phyloP scores from a whole-genome alignment of 2,888 invertebrate genomes.

The Clivina fossor region DNA sequence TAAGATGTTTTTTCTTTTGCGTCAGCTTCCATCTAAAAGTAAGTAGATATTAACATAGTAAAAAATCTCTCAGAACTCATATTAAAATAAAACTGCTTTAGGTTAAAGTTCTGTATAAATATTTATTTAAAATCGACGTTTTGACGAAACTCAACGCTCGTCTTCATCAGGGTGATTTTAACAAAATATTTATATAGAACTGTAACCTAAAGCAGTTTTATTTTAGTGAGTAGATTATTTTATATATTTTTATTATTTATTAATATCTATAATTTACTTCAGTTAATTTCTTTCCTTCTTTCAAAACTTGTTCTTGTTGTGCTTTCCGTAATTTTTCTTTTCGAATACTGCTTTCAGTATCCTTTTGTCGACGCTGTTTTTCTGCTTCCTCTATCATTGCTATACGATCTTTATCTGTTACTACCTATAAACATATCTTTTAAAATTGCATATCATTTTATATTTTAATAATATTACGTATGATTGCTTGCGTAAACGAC shows the following conservation, averaged over 20 bases:
- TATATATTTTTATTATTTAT: too few relatives aligned
- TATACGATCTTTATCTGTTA: constrained; percentile 55
- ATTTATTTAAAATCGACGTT: too few relatives aligned
- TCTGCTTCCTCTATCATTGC: constrained; percentile 53
- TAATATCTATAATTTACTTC: background rate
- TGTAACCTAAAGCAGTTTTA: too few relatives aligned
- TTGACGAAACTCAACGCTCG: too few relatives aligned
- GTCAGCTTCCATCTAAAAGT: constrained; percentile 55
- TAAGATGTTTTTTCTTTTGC: constrained; percentile 55
- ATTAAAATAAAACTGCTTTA: too few relatives aligned
- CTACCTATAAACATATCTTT: constrained; percentile 43
- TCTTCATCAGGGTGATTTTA: too few relatives aligned
- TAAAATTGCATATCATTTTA: constrained; percentile 17
- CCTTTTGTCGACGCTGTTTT: constrained; percentile 53
- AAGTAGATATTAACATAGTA: too few relatives aligned
- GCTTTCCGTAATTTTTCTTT: constrained; percentile 51
- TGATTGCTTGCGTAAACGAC: constrained; percentile 62
- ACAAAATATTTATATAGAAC: too few relatives aligned
- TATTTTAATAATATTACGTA: constrained; percentile 51
- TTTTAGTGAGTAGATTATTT: constrained; percentile 15
- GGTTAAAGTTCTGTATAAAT: too few relatives aligned
- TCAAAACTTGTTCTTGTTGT: constrained; percentile 41
- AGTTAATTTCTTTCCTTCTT: constrained; percentile 38
- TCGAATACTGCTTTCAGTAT: constrained; percentile 60
- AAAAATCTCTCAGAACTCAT: too few relatives aligned